Evolutionary conservation across 2,888 invertebrate species (phyloP), one percentile per base, ranked within the genome.

Genomic region (Pedicia rivosa): DNA sequence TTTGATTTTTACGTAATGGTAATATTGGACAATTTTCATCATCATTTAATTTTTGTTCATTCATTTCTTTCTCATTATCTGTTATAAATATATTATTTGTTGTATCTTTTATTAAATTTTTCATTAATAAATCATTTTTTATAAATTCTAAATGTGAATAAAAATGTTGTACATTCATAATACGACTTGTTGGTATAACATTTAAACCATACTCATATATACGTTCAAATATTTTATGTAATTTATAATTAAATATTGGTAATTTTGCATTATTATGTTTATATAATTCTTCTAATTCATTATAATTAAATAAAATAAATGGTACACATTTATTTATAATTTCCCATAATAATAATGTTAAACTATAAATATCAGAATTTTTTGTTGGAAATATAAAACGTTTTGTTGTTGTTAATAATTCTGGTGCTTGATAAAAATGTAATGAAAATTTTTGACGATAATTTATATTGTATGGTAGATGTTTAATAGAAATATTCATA

Each of bases 261-360:
- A 46, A 38, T 20, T 39, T 35, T 12, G 29, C 36, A 12, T 41
- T 22, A 7, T 37, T 16, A 33, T 15, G 16, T 29, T 22, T 16
- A 15, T 42, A 38, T 14, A 45, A 25, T 17, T 43, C 41, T 34
- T 42, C 41, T 10, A 46, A 28, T 36, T 46, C 46, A 16, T 31
- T 24, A 16, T 44, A 36, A 28, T 35, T 42, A 32, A 42, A 45
- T 17, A 43, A 35, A 5, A 37, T 44, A 39, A 42, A 46, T 15
- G 47, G 47, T 28, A 44, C 38, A 37, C 41, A 42, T 9, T 39
- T 22, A 34, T 48, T 46, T 15, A 48, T 26, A 22, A 43, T 34
- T 37, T 48, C 47, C 47, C 47, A 48, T 10, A 48, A 27, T 14
- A 46, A 26, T 10, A 48, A 35, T 15, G 43, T 37, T 24, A 48